Conservation (phyloP, 2,797 vertebrate genomes). For the Sebastes nivosus region DNA sequence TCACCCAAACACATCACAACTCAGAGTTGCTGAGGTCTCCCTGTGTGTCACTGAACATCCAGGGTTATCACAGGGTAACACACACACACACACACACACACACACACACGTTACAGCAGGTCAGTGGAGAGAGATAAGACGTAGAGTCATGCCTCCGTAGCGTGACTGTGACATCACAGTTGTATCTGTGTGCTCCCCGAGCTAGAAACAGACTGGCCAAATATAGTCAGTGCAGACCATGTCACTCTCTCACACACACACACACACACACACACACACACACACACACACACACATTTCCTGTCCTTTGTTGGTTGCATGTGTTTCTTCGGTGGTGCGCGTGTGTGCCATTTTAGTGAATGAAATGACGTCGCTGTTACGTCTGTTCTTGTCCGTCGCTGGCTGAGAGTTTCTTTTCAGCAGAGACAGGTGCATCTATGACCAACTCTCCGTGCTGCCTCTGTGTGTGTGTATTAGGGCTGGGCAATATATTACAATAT, state of each 20-base stretch:
- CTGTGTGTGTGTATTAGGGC: not conserved
- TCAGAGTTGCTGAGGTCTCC: not conserved
- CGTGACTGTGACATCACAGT: slow-evolving; percentile 77
- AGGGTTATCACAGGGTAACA: slow-evolving; percentile 38
- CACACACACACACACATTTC: not conserved
- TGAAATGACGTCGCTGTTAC: slow-evolving; percentile 65
- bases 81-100: slow-evolving; percentile 15
- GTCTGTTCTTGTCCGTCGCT: slow-evolving; percentile 70
- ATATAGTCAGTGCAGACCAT: slow-evolving; percentile 72
- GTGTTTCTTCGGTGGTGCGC: slow-evolving; percentile 3
- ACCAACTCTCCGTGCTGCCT: not conserved
- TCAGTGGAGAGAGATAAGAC: slow-evolving; percentile 66
- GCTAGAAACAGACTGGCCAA: slow-evolving; percentile 60
- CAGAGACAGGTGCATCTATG: slow-evolving; percentile 44
- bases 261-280: slow-evolving; percentile 26
- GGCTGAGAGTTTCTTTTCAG: slow-evolving; percentile 48
- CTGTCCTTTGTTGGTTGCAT: slow-evolving; percentile 28
- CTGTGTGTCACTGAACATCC: slow-evolving; percentile 16
- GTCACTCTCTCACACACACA: slow-evolving; percentile 31
- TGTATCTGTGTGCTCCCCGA: slow-evolving; percentile 29
- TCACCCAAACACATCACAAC: slow-evolving; percentile 4
- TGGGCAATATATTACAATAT: no score
- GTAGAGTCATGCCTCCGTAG: slow-evolving; percentile 73
- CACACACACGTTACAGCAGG: slow-evolving; percentile 15
- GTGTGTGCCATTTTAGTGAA: slow-evolving; percentile 41